These are phyloP conservation scores for Halichoerus grypus DNA, from an alignment of 2,113 vertebrate species.

Conservation along the genomic window DNA sequence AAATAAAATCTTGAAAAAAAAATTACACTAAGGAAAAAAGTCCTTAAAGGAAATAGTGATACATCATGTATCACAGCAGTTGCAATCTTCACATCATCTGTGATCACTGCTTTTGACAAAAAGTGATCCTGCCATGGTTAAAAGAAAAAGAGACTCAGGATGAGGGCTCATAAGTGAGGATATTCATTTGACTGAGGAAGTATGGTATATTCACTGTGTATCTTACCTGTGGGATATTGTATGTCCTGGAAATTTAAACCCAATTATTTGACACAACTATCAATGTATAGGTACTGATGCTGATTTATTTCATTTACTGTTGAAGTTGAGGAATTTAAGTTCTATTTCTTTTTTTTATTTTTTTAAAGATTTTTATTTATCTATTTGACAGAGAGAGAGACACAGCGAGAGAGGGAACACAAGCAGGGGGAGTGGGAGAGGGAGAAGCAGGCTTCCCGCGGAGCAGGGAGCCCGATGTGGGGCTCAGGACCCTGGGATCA, in stretches of 20 bases:
- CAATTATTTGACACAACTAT: not conserved
- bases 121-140: not conserved
- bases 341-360: not conserved
- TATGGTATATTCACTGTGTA: not conserved
- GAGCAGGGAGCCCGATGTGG: too few species aligned
- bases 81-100: not conserved
- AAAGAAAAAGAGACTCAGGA: not conserved
- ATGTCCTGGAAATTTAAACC: not conserved
- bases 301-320: not conserved
- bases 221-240: not conserved
- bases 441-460: too few species aligned
- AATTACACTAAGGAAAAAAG: not conserved
- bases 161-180: not conserved
- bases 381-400: too few species aligned
- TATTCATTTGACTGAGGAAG: not conserved
- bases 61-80: not conserved
- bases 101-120: not conserved
- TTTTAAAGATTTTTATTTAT: too few species aligned
- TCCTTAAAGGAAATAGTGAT: not conserved
- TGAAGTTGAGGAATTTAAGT: not conserved
- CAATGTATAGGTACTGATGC: not conserved
- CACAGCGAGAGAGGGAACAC: too few species aligned
- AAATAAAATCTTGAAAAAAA: not conserved
- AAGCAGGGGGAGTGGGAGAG: too few species aligned
- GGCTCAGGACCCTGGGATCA: too few species aligned